Evolutionary conservation across 2,797 vertebrate genomes (phyloP), one percentile per base, ranked within the genome.

Genomic region (Poecilia velifera): DNA sequence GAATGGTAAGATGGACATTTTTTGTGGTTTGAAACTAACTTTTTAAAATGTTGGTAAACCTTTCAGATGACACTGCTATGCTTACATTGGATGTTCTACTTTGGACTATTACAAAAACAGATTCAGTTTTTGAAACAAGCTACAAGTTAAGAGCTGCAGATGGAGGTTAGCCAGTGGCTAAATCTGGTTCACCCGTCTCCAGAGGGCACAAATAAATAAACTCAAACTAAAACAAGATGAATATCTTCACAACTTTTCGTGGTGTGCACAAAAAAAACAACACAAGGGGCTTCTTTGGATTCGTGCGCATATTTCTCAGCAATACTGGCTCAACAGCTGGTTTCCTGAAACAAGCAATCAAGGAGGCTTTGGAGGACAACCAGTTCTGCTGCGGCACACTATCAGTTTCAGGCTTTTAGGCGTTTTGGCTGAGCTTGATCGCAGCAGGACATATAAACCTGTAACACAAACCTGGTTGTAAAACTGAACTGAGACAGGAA

Each of bases 401-500:
- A 86, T 89, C 83, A 80, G 82, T 79, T 87, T 74, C 43, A 72
- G 74, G 76, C 72, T 84, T 72, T 81, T 76, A 77, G 83, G 62
- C 79, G 59, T 79, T 87, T 81, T 86, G 78, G 75, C 84, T 78
- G 86, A 88, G 88, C 79, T 78, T 79, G 78, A 89, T 92, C 91
- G 80, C 84, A 90, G 90, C 88, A 78, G 80, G 82, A 79, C 76
- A 86, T 73, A 46, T 46, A 72, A 72, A 28, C 41, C 68, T 72
- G 86, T 83, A 84, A 88, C 79, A 90, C 90, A 92, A 93, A 92
- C 66, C 72, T 46, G 76, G 87, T 84, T 86, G 86, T 93, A 93
- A 94, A 94, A 91, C 83, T 86, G 81, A 80, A 90, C 83, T 87
- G 85, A 88, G 86, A 90, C 87, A 88, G 90, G 87, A 82, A 86